Base-by-base conservation (phyloP, 2,113 vertebrate genomes). In the Prunella fulvescens region DNA sequence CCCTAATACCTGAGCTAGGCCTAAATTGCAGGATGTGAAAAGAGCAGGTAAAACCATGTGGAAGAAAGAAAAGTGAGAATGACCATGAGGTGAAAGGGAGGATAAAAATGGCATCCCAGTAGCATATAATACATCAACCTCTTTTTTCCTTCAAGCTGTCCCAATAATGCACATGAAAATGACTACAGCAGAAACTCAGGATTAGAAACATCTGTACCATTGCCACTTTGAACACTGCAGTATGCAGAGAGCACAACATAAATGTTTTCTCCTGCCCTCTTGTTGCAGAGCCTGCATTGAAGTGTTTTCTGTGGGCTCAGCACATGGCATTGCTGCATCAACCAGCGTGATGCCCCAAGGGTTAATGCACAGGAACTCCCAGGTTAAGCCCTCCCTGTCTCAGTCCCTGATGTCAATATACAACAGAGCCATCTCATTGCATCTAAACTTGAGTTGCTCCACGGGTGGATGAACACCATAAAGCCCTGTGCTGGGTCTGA, bases 251-350 rank as follows among this genome's bases (percentile, higher is more conserved):
- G 54, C 28, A 65, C 3, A 9, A 14, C 19, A 62, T 15, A 33
- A 50, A 35, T 3, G 1, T 28, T 87, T 81, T 79, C 33, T 39
- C 12, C 44, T 64, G 33, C 20, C 9, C 11, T 67, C 13, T 66
- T 61, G 10, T 42, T 78, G 65, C 2, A 74, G 28, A 61, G 17
- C 33, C 60, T 70, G 13, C 31, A 28, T 1, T 69, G 62, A 90
- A 88, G 58, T 26, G 25, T 29, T 1, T 35, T 25, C 51, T 54
- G 39, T 40, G 53, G 29, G 42, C 44, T 64, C 1, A 0, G 39
- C 19, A 11, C 28, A 6, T 0, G 0, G 9, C 11, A 1, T 9
- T 29, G 53, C 51, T 83, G 35, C 23, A 35, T 37, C 2, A 1
- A 33, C 42, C 69, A 85, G 9, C 0, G 2, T 10, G 19, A 69